These are phyloP conservation scores for Asobara japonica DNA, from an alignment of 1,140 invertebrate genomes.

Conservation along the genomic window DNA sequence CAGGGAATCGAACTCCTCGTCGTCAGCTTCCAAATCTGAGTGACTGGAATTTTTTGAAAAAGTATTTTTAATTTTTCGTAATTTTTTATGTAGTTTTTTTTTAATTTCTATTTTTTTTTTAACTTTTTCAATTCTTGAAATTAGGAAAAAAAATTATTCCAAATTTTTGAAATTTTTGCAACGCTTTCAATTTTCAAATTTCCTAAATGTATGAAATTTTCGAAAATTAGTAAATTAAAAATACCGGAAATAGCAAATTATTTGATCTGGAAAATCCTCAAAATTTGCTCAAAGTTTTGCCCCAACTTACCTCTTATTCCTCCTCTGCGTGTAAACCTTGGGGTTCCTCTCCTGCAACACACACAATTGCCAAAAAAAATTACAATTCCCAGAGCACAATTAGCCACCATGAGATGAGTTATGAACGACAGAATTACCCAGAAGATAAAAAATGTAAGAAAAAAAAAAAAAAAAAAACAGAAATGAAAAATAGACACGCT, in stretches of 20 bases:
- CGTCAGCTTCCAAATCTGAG: constrained; percentile 73
- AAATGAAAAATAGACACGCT: background rate
- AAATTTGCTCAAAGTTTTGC: background rate
- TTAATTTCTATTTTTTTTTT: too few relatives aligned
- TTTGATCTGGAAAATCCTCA: too few relatives aligned
- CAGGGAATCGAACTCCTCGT: constrained; percentile 68
- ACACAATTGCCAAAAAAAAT: constrained; percentile 17
- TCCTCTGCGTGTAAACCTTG: constrained; percentile 55
- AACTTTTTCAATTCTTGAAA: too few relatives aligned
- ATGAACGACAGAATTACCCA: background rate
- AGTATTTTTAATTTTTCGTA: background rate
- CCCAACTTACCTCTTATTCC: constrained; percentile 56
- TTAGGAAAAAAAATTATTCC: too few relatives aligned
- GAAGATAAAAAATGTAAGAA: constrained; percentile 15
- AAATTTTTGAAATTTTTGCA: too few relatives aligned
- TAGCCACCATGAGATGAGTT: background rate
- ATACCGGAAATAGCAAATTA: too few relatives aligned
- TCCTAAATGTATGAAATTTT: too few relatives aligned
- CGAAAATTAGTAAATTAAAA: too few relatives aligned
- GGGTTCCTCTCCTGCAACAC: constrained; percentile 54
- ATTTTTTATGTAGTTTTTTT: background rate
- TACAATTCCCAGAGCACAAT: background rate
- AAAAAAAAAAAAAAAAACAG: constrained; percentile 2
- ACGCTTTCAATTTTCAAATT: too few relatives aligned
- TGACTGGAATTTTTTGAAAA: constrained; percentile 56